Conservation (phyloP, 2,797 vertebrate species). For the Spinus pinus region DNA sequence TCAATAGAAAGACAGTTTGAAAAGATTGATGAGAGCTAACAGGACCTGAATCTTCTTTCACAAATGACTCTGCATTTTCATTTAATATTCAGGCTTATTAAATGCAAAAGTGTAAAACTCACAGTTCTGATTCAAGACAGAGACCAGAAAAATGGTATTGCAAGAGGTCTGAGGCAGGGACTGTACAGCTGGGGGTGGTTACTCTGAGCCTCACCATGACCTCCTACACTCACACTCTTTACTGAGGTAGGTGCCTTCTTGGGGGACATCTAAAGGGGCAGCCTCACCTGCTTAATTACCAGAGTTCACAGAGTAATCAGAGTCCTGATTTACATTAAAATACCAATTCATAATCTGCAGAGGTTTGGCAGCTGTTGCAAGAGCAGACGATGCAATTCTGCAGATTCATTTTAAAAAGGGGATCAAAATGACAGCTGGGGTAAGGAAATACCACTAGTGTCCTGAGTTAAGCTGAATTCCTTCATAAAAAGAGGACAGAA, state of each 20-base stretch:
- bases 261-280: background rate
- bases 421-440: background rate
- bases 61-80: constrained; percentile 17
- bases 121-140: background rate
- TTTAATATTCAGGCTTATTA: constrained; percentile 38
- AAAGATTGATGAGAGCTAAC: constrained; percentile 31
- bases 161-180: background rate
- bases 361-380: background rate
- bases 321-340: background rate
- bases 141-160: background rate
- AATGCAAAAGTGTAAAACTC: background rate
- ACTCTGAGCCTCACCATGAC: background rate
- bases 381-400: background rate
- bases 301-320: background rate
- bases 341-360: background rate
- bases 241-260: background rate
- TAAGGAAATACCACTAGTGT: background rate
- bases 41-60: constrained; percentile 2
- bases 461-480: background rate
- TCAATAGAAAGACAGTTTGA: constrained; percentile 24
- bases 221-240: background rate
- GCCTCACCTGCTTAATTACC: background rate
- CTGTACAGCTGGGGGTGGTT: background rate
- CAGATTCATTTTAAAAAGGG: background rate
- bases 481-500: background rate